A percentile compares a stretch with the other conserved stretches of the same genome.
These are phyloP conservation scores for Channa maculata DNA, from an alignment of 2,113 vertebrate genomes.

Conservation along the genomic window DNA sequence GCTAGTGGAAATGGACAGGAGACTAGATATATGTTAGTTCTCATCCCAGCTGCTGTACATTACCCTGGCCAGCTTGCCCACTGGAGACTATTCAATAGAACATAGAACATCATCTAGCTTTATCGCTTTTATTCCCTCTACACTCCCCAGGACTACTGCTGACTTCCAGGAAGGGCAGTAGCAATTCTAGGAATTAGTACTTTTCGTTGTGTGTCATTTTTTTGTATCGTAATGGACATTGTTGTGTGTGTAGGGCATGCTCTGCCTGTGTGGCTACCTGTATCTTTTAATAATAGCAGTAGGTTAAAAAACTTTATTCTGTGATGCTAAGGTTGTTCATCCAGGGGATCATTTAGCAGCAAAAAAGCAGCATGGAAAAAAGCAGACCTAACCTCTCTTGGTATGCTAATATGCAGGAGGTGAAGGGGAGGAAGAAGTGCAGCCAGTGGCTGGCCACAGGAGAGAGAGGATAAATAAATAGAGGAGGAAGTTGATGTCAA, in stretches of 20 bases:
- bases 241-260: conserved; percentile 2
- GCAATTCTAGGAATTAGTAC: conserved; percentile 39
- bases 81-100: conserved; percentile 70
- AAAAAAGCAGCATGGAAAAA: conserved; percentile 35
- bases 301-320: not conserved
- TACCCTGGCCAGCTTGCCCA: conserved; percentile 71
- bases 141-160: conserved; percentile 48
- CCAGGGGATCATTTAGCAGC: conserved; percentile 5
- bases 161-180: conserved; percentile 46
- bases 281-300: conserved; percentile 9
- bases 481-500: conserved; percentile 86
- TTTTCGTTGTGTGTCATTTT: conserved; percentile 44
- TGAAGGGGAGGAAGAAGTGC: conserved; percentile 52
- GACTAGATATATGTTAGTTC: conserved; percentile 81
- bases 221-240: conserved; percentile 46
- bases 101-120: conserved; percentile 71
- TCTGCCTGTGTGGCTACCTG: not conserved
- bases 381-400: conserved; percentile 20
- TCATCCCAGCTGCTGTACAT: conserved; percentile 77
- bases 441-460: conserved; percentile 77
- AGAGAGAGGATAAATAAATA: conserved; percentile 83
- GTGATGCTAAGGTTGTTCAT: conserved; percentile 45
- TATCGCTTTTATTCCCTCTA: conserved; percentile 64
- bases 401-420: conserved; percentile 60
- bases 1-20: conserved; percentile 78